Evolutionary conservation across 2,888 invertebrate species (phyloP), one percentile per base, ranked within the genome.

Genomic region (Cryptus viduatorius): DNA sequence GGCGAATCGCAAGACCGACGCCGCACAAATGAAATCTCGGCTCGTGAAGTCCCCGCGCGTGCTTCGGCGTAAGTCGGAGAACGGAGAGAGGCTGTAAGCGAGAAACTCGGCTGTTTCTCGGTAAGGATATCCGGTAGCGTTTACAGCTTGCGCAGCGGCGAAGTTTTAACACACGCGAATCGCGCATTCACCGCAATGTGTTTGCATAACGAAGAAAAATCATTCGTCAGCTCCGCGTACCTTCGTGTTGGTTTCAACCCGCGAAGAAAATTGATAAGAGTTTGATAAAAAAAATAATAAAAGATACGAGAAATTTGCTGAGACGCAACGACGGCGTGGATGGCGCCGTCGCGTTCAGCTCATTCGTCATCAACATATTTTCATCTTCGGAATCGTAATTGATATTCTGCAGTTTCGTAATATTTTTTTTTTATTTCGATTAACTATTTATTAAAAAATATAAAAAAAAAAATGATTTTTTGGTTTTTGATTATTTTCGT

Each of bases 81-180:
- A 12, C 31, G 61, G 61, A 31, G 61, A 71, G 56, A 71, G 29
- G n/a, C 16, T 37, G 65, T 10, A n/a, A 53, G 31, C 14, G 59
- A 64, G 59, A 76, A 76, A 71, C 76, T 65, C 37, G 73, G 67
- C 73, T 82, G 31, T 83, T 87, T 87, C 87, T 87, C 73, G 59
- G 85, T 86, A 87, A 76, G 83, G 81, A 68, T 86, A 88, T 87
- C 86, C 84, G 81, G 83, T 87, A 82, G 84, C 85, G 56, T 46
- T 81, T 85, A 83, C 82, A 48, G 46, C 61, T 73, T 61, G 61
- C 73, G 76, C 7, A 14, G 50, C 19, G 56, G 1, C 19, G 19
- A 65, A 24, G 12, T 53, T 5, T 14, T n/a, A 24, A 53, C 37
- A 59, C 19, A 29, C 42, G 24, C 12, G 42, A 46, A 16, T n/a